Evolutionary conservation across 1,140 invertebrate species (phyloP), one percentile per base, ranked within the genome.

Genomic region (Drosophila orena): DNA sequence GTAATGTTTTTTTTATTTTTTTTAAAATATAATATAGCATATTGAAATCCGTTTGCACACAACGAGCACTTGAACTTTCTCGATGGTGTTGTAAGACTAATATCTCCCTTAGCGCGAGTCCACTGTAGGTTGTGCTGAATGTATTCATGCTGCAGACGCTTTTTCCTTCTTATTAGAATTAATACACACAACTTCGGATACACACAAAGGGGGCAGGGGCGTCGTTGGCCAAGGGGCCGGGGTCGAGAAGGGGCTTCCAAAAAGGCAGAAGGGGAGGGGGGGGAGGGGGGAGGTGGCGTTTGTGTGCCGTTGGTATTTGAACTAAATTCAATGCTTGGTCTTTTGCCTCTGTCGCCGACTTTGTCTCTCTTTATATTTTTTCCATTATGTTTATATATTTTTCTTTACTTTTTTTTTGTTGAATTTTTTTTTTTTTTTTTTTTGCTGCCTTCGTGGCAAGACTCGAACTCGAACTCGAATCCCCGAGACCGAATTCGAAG

Each of bases 81-180:
- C 4, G 4, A 24, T 4, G 24, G 24, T 24, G 4, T 4, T 24
- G 24, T 24, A 24, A 24, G 24, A 24, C 17, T 8, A 2, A 8
- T 12, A 40, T 40, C n/a, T 7, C n/a, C 0, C n/a, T 17, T 14
- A 14, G 8, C 12, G 40, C 44, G 61, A 58, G n/a, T 6, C 15
- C 17, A 58, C 64, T 71, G 52, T 70, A 37, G 27, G 8, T 17
- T 2, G 43, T 15, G 15, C 49, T 66, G 24, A 50, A 50, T 11
- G 27, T 27, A 37, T 66, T 57, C 37, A 50, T 64, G 38, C 27
- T 81, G 79, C 75, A 78, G 74, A 83, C 83, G 68, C 69, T 83
- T 74, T 81, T 77, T 81, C 72, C 66, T 74, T 81, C 80, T 83
- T 84, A 76, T 83, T 84, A 83, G 70, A 83, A 78, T 74, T 81